A percentile compares a stretch with the other conserved stretches of the same genome.
These are phyloP conservation scores for Ictalurus furcatus DNA, from an alignment of 2,113 vertebrate species.

Conservation along the genomic window DNA sequence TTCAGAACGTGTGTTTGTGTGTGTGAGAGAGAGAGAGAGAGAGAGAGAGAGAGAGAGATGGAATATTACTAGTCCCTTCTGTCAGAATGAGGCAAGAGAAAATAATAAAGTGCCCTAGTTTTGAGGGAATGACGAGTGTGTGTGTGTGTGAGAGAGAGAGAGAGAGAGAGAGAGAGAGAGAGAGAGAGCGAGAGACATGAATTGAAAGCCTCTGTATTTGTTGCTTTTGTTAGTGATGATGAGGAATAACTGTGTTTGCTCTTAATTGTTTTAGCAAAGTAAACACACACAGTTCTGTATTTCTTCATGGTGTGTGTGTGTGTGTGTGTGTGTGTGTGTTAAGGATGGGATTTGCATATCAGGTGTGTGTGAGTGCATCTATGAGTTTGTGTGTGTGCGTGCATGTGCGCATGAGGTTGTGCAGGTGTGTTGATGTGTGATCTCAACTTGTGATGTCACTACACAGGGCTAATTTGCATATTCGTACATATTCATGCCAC, in stretches of 20 bases:
- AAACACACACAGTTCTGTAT: no score
- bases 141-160: not conserved
- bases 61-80: not conserved
- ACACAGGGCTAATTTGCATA: not conserved
- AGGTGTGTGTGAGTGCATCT: not conserved
- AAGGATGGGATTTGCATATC: no score
- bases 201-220: no score
- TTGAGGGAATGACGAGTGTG: not conserved
- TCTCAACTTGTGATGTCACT: not conserved
- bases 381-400: not conserved
- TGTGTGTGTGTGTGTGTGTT: not conserved
- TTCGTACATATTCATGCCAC: not conserved
- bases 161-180: no score
- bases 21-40: not conserved
- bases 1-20: not conserved
- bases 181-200: no score
- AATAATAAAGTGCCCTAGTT: conserved; percentile 11
- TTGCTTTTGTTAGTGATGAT: no score
- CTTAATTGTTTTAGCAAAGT: no score
- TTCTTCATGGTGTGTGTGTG: no score
- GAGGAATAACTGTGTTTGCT: no score
- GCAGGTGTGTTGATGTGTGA: not conserved
- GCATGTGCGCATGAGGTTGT: not conserved
- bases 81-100: conserved; percentile 6
- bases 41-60: not conserved